Evolutionary conservation across 2,113 vertebrate species (phyloP), one percentile per base, ranked within the genome.

Genomic region (Antennarius striatus): DNA sequence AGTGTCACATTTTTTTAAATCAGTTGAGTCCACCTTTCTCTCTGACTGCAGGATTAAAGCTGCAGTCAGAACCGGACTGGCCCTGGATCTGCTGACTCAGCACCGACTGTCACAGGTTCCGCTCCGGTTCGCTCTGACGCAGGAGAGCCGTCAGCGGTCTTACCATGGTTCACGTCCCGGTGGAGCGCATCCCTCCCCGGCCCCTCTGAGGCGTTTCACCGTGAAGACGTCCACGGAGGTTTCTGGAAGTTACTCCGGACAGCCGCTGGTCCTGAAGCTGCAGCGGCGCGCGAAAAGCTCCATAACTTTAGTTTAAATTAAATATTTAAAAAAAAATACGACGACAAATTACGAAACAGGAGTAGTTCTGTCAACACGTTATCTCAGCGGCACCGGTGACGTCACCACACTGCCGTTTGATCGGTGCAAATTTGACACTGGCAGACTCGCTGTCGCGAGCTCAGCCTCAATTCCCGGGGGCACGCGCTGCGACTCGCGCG

Each of bases 221-320:
- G n/a, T 5, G 5, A 28, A 10, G 47, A 36, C 22, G 2, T 22
- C 22, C 22, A 22, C 22, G 50, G 5, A 50, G 30, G 8, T 6
- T 10, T 29, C 45, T 56, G 16, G 39, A 39, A 32, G 30, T 56
- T 59, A 68, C 2, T n/a, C 5, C 51, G 36, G 79, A 77, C 53
- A 74, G 79, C 66, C 68, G 63, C 52, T 73, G 81, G 81, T 86
- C 81, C 81, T 84, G 79, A 85, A 77, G 81, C 48, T 82, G 81
- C 50, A 71, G 56, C 30, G n/a, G 58, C 13, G 22, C 13, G 46
- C 17, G 54, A 2, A 36, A 45, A 46, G 15, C 40, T 42, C 40
- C 6, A 6, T 42, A 42, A 42, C 40, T 42, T 42, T 42, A 42
- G 40, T 22, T 2, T 1, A 22, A 22, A 22, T 22, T 22, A 22